A percentile compares a stretch with the other conserved stretches of the same genome.
These are phyloP conservation scores for Notocelia uddmanniana DNA, from an alignment of 2,888 invertebrate genomes.

Conservation along the genomic window DNA sequence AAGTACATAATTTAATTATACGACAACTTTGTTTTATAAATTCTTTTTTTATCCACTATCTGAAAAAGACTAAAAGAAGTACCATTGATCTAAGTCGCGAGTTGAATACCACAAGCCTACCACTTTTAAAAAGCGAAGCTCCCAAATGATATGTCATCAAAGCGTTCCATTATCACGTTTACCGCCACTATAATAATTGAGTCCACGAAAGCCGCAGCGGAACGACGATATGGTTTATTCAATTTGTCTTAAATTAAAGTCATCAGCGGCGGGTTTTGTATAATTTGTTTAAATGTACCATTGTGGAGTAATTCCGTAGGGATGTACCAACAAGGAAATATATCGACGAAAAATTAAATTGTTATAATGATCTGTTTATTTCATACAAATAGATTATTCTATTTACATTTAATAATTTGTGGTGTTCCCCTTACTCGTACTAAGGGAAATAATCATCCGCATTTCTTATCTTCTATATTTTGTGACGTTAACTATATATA, in stretches of 20 bases:
- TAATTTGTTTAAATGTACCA: conserved; percentile 29
- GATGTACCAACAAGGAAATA: neutral
- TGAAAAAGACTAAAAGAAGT: no score
- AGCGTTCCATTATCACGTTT: conserved; percentile 48
- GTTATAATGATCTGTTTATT: no score
- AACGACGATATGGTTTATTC: conserved; percentile 75
- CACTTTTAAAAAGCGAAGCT: conserved; percentile 14
- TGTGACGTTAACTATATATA: no score
- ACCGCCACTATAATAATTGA: conserved; percentile 41
- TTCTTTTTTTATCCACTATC: no score
- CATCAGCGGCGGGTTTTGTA: conserved; percentile 58
- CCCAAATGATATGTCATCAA: conserved; percentile 45
- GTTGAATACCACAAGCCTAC: conserved; percentile 24
- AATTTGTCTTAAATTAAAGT: conserved; percentile 60
- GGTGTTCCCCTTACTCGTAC: no score
- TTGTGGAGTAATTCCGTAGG: conserved; percentile 9
- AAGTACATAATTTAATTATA: no score
- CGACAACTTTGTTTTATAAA: no score
- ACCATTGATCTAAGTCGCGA: neutral
- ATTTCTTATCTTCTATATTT: no score
- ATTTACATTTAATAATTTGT: no score
- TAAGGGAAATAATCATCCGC: no score
- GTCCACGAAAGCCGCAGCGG: conserved; percentile 59
- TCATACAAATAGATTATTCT: no score
- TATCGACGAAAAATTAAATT: conserved; percentile 2